These are phyloP conservation scores for Tetranychus truncatus DNA, from an alignment of 2,888 invertebrate genomes.

Conservation along the genomic window DNA sequence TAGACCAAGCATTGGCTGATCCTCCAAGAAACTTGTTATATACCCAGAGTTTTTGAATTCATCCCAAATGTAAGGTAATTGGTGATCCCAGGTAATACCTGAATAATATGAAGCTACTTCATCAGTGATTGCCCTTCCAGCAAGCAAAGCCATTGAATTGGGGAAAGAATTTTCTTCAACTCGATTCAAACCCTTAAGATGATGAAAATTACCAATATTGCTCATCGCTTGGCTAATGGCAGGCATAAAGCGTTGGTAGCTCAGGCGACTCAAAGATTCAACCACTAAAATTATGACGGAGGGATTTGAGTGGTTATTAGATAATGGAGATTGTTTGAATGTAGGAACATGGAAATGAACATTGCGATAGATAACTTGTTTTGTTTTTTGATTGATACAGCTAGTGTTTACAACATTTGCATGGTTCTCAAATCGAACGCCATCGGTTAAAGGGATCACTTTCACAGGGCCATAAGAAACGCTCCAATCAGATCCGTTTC, in stretches of 20 bases:
- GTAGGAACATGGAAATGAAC: background rate
- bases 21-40: slow-evolving; percentile 62
- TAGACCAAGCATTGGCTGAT: slow-evolving; percentile 53
- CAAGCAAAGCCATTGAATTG: slow-evolving; percentile 60
- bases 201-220: slow-evolving; percentile 45
- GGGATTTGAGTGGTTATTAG: background rate
- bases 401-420: background rate
- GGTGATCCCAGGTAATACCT: slow-evolving; percentile 5
- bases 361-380: background rate
- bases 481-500: background rate
- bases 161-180: slow-evolving; percentile 86
- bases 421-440: background rate
- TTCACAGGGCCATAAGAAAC: background rate
- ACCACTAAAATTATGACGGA: slow-evolving; percentile 56
- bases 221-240: slow-evolving; percentile 45
- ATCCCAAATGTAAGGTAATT: slow-evolving; percentile 56
- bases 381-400: background rate
- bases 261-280: slow-evolving; percentile 65
- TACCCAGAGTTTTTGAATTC: slow-evolving; percentile 52
- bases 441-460: background rate
- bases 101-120: background rate
- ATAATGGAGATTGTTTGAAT: background rate
- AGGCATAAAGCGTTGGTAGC: slow-evolving; percentile 66
- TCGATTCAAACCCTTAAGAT: slow-evolving; percentile 74
- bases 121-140: slow-evolving; percentile 37